Evolutionary conservation across 2,113 vertebrate species (phyloP).

Genomic region (Pantherophis guttatus): DNA sequence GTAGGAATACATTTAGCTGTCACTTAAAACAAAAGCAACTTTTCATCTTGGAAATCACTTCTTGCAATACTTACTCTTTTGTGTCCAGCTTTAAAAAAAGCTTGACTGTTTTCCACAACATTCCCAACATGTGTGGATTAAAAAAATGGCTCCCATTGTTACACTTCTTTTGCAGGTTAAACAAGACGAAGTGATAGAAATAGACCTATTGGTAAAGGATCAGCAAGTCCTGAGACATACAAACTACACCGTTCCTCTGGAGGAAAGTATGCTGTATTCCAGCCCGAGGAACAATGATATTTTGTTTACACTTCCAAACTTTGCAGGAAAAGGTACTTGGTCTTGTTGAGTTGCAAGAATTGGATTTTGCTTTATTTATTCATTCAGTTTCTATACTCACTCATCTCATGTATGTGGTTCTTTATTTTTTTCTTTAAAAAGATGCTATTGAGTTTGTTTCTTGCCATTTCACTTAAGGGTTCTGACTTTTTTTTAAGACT

Average conservation of each 20-base stretch:
- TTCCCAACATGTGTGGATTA: background rate
- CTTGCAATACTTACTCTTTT: background rate
- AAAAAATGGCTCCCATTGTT: background rate
- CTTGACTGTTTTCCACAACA: background rate
- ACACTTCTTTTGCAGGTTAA: constrained; percentile 74
- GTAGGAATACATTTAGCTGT: background rate
- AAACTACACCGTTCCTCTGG: constrained; percentile 78
- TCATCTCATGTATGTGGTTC: background rate
- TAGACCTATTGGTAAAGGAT: constrained; percentile 85
- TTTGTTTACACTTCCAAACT: constrained; percentile 79
- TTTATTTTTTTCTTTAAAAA: background rate
- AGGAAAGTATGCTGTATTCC: constrained; percentile 85
- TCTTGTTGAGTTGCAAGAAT: background rate
- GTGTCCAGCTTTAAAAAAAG: background rate
- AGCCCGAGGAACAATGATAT: constrained; percentile 80
- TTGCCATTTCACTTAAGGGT: background rate
- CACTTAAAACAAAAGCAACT: background rate
- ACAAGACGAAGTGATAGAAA: constrained; percentile 86
- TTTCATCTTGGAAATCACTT: background rate
- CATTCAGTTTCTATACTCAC: background rate
- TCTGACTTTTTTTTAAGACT: background rate
- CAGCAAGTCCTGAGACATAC: constrained; percentile 79
- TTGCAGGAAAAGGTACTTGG: constrained; percentile 76
- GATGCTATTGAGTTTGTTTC: background rate
- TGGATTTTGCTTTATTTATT: background rate